Base-by-base conservation (phyloP, 2,113 vertebrate genomes). In the Dendropsophus ebraccatus region DNA sequence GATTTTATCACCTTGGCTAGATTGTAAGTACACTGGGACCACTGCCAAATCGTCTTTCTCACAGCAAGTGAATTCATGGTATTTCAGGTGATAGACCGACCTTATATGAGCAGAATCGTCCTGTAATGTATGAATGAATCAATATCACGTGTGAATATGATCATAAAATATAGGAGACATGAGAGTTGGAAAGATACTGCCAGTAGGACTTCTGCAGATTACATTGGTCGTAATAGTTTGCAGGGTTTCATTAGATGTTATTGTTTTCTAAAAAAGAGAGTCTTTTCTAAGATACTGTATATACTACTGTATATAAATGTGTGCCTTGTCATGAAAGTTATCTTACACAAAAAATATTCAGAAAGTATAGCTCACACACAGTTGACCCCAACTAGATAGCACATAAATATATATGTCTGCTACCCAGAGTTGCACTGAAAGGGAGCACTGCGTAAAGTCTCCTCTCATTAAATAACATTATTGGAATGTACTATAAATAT, bases 11-110 rank as follows among this genome's bases (percentile, higher is more conserved):
- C 56, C 45, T 76, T 32, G n/a, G 41, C n/a, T 77, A 11, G 54
- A 49, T 30, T 77, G 65, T 77, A 67, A 77, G 45, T 67, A 58
- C n/a, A n/a, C 47, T 84, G 83, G 83, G 83, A 84, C 30, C 10
- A n/a, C 10, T 32, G 83, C 83, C 73, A 84, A 84, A 52, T 30
- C 23, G 17, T 84, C 72, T 65, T 77, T 76, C 75, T 49, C 23
- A 76, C 37, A 37, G 28, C 32, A 49, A 65, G 72, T 23, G 37
- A 11, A 65, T 77, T 25, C 41, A 67, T 47, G 35, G 37, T 25
- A 75, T 21, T 37, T 45, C 60, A 84, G 56, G 73, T 50, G 58
- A 19, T 16, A 13, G 45, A 41, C 19, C 10, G 9, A 37, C 37
- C 19, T 47, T 41, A 60, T 32, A 45, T 45, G 35, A 49, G 56